These are phyloP conservation scores for Ectemnius cavifrons DNA, from an alignment of 2,888 invertebrate species.

Conservation along the genomic window DNA sequence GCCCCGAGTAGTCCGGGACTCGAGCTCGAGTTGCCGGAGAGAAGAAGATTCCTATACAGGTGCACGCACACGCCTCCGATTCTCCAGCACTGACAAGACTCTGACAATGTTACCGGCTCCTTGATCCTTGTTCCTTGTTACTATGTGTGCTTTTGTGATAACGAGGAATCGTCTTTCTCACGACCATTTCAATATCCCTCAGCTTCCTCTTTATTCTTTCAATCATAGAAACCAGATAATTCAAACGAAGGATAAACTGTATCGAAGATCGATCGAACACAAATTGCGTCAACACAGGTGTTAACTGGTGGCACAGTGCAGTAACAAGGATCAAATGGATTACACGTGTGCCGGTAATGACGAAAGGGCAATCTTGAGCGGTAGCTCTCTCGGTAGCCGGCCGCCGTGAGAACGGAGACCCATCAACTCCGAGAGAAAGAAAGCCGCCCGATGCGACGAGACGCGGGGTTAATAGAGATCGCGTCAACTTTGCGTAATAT, in stretches of 20 bases:
- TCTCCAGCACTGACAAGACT: too few relatives aligned
- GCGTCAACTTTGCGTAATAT: conserved; percentile 66
- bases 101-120: too few relatives aligned
- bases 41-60: conserved; percentile 18
- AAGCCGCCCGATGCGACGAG: conserved; percentile 46
- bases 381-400: conserved; percentile 55
- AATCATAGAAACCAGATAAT: too few relatives aligned
- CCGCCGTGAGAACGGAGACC: conserved; percentile 62
- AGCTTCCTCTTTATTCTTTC: too few relatives aligned
- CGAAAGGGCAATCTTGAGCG: conserved; percentile 40
- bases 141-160: too few relatives aligned
- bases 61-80: conserved; percentile 30
- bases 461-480: conserved; percentile 73
- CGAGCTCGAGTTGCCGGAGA: not conserved
- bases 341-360: conserved; percentile 64
- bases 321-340: conserved; percentile 68
- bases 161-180: too few relatives aligned
- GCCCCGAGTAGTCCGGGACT: conserved; percentile 4
- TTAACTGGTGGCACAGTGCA: conserved; percentile 49
- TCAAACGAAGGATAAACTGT: too few relatives aligned
- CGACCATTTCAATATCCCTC: too few relatives aligned
- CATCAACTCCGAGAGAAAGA: conserved; percentile 50
- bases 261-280: too few relatives aligned
- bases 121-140: too few relatives aligned
- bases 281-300: conserved; percentile 40